phyloP scores from a whole-genome alignment of 2,888 invertebrate species.

The Acrobeloides nanus region DNA sequence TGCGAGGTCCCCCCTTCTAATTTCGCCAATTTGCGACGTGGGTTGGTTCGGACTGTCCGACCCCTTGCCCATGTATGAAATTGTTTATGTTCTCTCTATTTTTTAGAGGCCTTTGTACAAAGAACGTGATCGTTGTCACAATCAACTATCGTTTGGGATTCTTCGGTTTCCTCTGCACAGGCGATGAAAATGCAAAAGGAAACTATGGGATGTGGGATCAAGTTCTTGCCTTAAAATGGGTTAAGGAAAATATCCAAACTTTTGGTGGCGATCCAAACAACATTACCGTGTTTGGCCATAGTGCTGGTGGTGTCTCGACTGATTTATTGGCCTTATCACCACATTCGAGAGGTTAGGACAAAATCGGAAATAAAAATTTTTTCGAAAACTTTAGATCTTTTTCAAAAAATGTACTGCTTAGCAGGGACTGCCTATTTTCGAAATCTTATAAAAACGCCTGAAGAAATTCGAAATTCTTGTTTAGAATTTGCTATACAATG shows the following conservation, averaged over 20 bases:
- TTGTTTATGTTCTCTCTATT: no score
- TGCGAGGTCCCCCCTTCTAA: no score
- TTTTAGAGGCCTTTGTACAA: slow-evolving; percentile 30
- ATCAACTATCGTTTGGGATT: slow-evolving; percentile 39
- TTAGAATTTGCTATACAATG: slow-evolving; percentile 18
- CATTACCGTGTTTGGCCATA: slow-evolving; percentile 45
- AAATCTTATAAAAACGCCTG: slow-evolving; percentile 19
- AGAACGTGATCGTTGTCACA: slow-evolving; percentile 35
- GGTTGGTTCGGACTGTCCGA: no score
- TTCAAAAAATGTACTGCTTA: slow-evolving; percentile 27
- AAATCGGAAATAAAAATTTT: no score
- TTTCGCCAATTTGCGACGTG: no score
- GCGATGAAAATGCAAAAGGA: slow-evolving; percentile 22
- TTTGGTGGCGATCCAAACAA: slow-evolving; percentile 45
- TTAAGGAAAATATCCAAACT: slow-evolving; percentile 33
- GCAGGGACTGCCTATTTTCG: slow-evolving; percentile 16
- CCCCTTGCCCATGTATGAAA: no score
- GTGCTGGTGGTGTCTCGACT: slow-evolving; percentile 36
- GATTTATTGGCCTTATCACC: slow-evolving; percentile 34
- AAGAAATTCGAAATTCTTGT: slow-evolving; percentile 15
- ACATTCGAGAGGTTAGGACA: slow-evolving; percentile 27
- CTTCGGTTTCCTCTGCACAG: slow-evolving; percentile 31
- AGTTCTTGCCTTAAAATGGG: slow-evolving; percentile 42
- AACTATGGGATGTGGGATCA: slow-evolving; percentile 48
- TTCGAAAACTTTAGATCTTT: no score